Percentiles rank a stretch among this genome's conserved stretches.
Conservation (phyloP, 2,113 vertebrate genomes). For the Blennius ocellaris region DNA sequence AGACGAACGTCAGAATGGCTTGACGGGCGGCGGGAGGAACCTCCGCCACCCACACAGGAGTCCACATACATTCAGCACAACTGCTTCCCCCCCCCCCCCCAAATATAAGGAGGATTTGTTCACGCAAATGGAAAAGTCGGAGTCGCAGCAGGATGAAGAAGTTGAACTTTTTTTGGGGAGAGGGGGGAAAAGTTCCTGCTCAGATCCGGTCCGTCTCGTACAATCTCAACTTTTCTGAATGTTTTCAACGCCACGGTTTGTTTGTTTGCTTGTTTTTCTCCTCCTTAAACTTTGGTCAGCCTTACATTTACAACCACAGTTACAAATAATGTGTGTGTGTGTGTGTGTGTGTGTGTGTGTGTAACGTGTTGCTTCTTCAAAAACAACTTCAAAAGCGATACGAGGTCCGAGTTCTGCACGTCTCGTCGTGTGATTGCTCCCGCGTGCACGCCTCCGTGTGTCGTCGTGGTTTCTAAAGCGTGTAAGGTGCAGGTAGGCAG, state of each 20-base stretch:
- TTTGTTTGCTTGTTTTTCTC: not conserved
- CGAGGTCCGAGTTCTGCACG: constrained; percentile 6
- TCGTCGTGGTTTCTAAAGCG: constrained; percentile 45
- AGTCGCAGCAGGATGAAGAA: not conserved
- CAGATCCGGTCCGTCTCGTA: constrained; percentile 26
- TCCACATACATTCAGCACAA: constrained; percentile 66
- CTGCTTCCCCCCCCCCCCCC: not conserved
- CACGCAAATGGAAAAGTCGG: not conserved
- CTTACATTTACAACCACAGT: constrained; percentile 57
- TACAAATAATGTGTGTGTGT: constrained; percentile 30
- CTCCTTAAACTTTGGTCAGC: constrained; percentile 59
- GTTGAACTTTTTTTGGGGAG: constrained; percentile 8
- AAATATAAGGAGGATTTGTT: constrained; percentile 7
- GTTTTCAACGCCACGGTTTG: constrained; percentile 18
- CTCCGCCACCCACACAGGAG: constrained; percentile 36
- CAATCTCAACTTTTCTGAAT: constrained; percentile 25
- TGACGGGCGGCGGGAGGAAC: constrained; percentile 24
- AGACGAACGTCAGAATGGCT: not conserved
- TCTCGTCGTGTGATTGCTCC: not conserved
- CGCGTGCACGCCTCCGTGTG: constrained; percentile 44
- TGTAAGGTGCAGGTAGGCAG: constrained; percentile 77
- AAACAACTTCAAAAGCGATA: constrained; percentile 16
- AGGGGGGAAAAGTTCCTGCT: constrained; percentile 32
- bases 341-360: not conserved
- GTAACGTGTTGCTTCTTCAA: constrained; percentile 19